These are phyloP conservation scores for Drosophila saltans DNA, from an alignment of 1,140 invertebrate genomes.

Conservation along the genomic window DNA sequence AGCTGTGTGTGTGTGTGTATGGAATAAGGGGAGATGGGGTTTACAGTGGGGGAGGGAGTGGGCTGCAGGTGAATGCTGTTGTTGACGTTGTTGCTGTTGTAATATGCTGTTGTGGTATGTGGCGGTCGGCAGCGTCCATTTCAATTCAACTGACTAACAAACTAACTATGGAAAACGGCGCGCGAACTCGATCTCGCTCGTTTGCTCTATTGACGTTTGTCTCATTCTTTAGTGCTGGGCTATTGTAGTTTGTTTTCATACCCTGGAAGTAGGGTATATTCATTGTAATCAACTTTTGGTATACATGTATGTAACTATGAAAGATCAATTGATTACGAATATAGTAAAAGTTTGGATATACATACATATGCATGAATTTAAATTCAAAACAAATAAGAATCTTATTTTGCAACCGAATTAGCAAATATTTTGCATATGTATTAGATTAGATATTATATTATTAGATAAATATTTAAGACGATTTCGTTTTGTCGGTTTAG, in stretches of 20 bases:
- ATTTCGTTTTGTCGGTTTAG: no score
- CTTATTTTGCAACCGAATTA: no score
- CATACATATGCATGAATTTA: no score
- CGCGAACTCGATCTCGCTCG: slow-evolving; percentile 17
- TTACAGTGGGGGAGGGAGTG: slow-evolving; percentile 11
- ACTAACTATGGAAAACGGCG: slow-evolving; percentile 58
- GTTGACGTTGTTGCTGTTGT: slow-evolving; percentile 55
- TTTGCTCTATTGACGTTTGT: slow-evolving; percentile 44
- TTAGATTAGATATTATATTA: no score
- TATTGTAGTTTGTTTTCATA: slow-evolving; percentile 40
- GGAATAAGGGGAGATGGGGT: not conserved
- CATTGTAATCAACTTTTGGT: not conserved
- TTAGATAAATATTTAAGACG: no score
- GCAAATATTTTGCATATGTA: no score
- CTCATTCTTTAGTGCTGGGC: slow-evolving; percentile 45
- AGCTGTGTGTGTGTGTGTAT: not conserved
- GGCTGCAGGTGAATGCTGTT: slow-evolving; percentile 64
- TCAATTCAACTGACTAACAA: slow-evolving; percentile 34
- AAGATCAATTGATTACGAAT: no score
- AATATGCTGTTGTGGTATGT: slow-evolving; percentile 59
- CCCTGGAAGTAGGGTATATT: not conserved
- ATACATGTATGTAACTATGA: no score
- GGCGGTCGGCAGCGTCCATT: slow-evolving; percentile 66
- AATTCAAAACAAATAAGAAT: no score
- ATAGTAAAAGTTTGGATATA: no score